Base-by-base conservation (phyloP, 2,113 vertebrate genomes). In the Scopus umbretta region DNA sequence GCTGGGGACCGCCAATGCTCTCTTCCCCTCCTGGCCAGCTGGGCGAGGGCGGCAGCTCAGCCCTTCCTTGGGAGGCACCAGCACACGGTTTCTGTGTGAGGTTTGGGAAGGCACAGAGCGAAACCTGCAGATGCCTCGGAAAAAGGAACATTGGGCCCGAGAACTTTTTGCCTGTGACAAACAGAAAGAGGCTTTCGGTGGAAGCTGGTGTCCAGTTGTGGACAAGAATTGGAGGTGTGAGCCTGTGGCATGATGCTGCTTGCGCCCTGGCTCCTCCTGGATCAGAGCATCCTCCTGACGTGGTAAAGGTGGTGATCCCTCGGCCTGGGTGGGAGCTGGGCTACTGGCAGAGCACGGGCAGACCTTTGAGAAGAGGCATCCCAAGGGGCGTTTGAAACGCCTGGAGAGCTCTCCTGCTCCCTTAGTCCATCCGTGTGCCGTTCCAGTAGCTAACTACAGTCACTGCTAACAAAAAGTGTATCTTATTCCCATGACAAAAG, bases 401-500 rank as follows among this genome's bases (percentile, higher is more conserved):
- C 15, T 42, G 21, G 42, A 71, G 81, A 88, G 61, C 43, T 71
- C 40, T 68, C 53, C 62, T 83, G 72, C 47, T 74, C 84, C 83
- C 40, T 71, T 27, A 25, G 34, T 26, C 76, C 58, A 30, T 50
- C 52, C 6, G 0, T n/a, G 47, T 32, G 59, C 73, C 20, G 10
- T n/a, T 67, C 56, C 68, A 56, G 84, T 8, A 85, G 80, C 61
- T 85, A 52, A 75, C 55, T 40, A 15, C 30, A 40, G 70, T 40
- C 84, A 20, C 61, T 23, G 34, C 32, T 90, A 96, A 82, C 21
- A 59, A 59, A 91, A 88, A 27, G 23, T 9, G 8, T 61, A 16
- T 84, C 89, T 87, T 67, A 71, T 67, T 96, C 83, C 91, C 92
- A 9, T 18, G 73, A 80, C 88, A 90, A 94, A 95, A 93, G 93